Conservation (phyloP, 2,797 vertebrate species). For the Cirrhinus molitorella region DNA sequence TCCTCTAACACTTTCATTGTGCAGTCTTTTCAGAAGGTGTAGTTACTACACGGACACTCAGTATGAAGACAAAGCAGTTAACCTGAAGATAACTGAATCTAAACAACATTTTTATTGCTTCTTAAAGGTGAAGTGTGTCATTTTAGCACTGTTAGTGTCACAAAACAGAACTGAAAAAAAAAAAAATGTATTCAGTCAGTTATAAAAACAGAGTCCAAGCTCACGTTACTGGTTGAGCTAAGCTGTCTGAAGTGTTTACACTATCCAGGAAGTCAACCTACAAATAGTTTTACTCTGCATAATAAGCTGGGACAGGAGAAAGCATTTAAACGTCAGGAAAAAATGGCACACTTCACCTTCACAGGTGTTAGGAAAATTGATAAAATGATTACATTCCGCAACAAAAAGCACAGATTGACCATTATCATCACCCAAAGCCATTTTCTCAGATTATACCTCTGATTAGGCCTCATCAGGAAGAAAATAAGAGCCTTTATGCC, state of each 20-base stretch:
- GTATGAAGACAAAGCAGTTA: conserved; percentile 1
- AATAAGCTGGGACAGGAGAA: background rate
- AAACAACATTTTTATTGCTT: background rate
- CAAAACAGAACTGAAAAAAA: background rate
- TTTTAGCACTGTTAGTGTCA: background rate
- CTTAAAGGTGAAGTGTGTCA: background rate
- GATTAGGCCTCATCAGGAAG: conserved; percentile 5
- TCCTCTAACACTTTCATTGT: background rate
- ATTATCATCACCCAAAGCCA: conserved; percentile 20
- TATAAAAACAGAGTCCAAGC: background rate
- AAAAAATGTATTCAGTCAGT: background rate
- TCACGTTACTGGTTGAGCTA: background rate
- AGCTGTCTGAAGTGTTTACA: background rate
- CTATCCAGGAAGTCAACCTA: background rate
- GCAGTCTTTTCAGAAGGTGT: background rate
- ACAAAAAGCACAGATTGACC: conserved; percentile 20
- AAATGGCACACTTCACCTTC: background rate
- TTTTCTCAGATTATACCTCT: conserved; percentile 17
- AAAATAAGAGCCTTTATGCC: background rate
- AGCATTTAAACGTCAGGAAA: background rate
- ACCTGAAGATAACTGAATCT: conserved; percentile 24
- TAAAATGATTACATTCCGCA: conserved; percentile 6
- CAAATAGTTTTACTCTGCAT: background rate
- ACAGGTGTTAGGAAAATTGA: conserved; percentile 6
- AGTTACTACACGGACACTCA: background rate